phyloP scores from a whole-genome alignment of 2,113 vertebrate genomes.

The Perca fluviatilis region DNA sequence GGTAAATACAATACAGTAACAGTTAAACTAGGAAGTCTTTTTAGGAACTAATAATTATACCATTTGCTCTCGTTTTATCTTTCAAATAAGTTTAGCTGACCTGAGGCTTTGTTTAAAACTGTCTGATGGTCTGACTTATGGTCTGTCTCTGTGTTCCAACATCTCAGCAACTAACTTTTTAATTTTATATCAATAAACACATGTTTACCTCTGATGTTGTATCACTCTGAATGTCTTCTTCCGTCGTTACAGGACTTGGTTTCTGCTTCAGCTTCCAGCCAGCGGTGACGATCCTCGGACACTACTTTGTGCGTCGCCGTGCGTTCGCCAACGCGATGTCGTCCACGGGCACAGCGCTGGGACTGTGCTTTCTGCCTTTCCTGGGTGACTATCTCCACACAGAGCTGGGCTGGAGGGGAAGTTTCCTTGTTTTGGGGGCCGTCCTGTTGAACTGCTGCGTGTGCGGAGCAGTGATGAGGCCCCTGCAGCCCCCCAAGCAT shows the following conservation, averaged over 20 bases:
- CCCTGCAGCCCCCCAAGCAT: slow-evolving; percentile 72
- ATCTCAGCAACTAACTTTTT: no score
- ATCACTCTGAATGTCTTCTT: background rate
- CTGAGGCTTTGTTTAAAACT: no score
- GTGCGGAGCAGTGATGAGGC: slow-evolving; percentile 93
- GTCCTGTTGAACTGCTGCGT: slow-evolving; percentile 92
- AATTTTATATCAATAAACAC: background rate
- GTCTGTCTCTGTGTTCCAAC: no score
- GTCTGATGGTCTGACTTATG: no score
- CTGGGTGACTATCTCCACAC: slow-evolving; percentile 90
- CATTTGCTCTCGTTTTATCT: no score
- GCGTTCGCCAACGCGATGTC: slow-evolving; percentile 91
- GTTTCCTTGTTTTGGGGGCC: slow-evolving; percentile 92
- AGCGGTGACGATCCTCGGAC: slow-evolving; percentile 89
- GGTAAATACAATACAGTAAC: no score
- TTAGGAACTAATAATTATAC: no score
- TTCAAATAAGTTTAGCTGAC: no score
- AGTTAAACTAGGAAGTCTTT: no score
- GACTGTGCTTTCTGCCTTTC: slow-evolving; percentile 88
- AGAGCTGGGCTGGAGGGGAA: slow-evolving; percentile 92
- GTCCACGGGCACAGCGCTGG: slow-evolving; percentile 90
- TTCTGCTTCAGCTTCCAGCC: slow-evolving; percentile 95
- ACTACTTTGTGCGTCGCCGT: slow-evolving; percentile 89
- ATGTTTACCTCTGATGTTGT: background rate
- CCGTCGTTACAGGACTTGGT: slow-evolving; percentile 87